Evolutionary conservation across 2,113 vertebrate species (phyloP).

Genomic region (Ramphastos sulfuratus): DNA sequence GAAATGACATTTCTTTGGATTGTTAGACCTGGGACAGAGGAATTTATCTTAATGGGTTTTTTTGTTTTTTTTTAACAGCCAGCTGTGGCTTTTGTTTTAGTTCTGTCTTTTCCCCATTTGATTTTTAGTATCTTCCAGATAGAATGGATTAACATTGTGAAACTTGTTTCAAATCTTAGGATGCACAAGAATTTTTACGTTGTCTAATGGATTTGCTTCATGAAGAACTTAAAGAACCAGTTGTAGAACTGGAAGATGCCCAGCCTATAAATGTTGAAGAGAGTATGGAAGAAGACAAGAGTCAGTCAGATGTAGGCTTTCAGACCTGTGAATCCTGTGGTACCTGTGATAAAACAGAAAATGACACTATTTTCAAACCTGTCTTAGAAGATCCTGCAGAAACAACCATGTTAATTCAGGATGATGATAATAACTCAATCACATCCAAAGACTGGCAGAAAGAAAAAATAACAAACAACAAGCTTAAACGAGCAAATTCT

Average conservation of each 20-base stretch:
- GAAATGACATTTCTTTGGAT: neutral
- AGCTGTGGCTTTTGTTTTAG: neutral
- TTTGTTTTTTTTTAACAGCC: neutral
- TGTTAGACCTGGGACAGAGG: neutral
- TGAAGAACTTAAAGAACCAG: slow-evolving; percentile 92
- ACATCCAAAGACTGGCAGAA: slow-evolving; percentile 88
- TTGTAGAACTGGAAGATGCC: slow-evolving; percentile 84
- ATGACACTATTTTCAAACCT: slow-evolving; percentile 73
- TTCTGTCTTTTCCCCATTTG: neutral
- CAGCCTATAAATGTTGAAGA: slow-evolving; percentile 77
- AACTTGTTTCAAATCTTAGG: slow-evolving; percentile 75
- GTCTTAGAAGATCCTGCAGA: slow-evolving; percentile 84
- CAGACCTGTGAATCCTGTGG: slow-evolving; percentile 91
- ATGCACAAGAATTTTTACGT: slow-evolving; percentile 97
- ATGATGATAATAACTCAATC: slow-evolving; percentile 81
- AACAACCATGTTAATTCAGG: slow-evolving; percentile 90
- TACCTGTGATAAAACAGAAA: slow-evolving; percentile 86
- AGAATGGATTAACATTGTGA: neutral
- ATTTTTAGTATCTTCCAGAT: neutral
- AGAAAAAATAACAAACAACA: slow-evolving; percentile 87
- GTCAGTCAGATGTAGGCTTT: slow-evolving; percentile 88
- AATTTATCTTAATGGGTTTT: neutral
- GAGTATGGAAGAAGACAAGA: slow-evolving; percentile 85
- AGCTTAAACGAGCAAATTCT: slow-evolving; percentile 81
- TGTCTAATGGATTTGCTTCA: slow-evolving; percentile 98